Conservation (phyloP, 2,113 vertebrate species). For the Phasianus colchicus region DNA sequence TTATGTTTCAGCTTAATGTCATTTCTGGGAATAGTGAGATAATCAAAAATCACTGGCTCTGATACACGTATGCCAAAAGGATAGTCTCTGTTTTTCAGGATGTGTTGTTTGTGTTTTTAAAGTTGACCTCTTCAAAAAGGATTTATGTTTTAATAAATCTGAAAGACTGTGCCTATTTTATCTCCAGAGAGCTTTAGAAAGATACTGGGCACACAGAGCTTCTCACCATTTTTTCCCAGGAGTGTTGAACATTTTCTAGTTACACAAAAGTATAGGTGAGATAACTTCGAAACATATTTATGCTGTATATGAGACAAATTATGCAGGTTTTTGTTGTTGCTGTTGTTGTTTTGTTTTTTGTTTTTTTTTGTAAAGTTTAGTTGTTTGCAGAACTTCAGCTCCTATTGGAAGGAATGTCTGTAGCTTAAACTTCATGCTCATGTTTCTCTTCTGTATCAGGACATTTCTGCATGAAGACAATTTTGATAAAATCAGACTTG, state of each 20-base stretch:
- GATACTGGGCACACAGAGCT: background rate
- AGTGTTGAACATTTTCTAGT: background rate
- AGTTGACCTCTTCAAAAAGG: background rate
- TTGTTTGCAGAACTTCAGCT: background rate
- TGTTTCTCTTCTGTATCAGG: fast-evolving
- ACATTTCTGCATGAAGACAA: fast-evolving
- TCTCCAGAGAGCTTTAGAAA: background rate
- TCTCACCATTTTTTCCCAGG: fast-evolving
- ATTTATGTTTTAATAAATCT: background rate
- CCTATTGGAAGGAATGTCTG: background rate
- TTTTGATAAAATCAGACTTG: background rate
- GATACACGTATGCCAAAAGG: background rate
- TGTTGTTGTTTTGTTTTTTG: too few relatives aligned
- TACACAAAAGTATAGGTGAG: background rate
- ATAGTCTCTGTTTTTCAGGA: background rate
- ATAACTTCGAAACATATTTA: background rate
- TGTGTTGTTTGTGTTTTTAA: background rate
- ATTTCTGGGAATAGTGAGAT: slow-evolving; percentile 58
- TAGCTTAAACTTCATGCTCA: background rate
- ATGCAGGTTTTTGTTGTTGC: background rate
- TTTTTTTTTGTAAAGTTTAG: background rate
- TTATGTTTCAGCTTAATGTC: background rate
- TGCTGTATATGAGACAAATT: background rate
- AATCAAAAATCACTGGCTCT: slow-evolving; percentile 37
- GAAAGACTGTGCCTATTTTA: background rate